Percentiles rank a stretch among this genome's conserved stretches.
Conservation (phyloP, 2,888 invertebrate genomes). For the Ptilodon capucinus region DNA sequence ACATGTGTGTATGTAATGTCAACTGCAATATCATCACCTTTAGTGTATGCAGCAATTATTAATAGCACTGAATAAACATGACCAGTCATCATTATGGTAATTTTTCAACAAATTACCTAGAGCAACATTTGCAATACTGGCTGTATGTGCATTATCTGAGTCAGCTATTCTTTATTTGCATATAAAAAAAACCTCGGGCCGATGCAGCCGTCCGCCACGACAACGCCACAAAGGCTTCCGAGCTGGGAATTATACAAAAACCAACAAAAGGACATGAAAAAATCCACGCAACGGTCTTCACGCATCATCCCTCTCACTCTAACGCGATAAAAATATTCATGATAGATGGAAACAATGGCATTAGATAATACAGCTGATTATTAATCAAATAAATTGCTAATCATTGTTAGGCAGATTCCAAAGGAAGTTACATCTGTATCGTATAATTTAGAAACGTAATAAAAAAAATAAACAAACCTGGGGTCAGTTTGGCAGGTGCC, state of each 20-base stretch:
- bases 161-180: background rate
- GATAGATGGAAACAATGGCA: conserved; percentile 69
- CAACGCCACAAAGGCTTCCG: conserved; percentile 20
- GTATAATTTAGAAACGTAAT: conserved; percentile 1
- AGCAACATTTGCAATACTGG: background rate
- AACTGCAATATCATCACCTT: background rate
- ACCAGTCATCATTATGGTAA: conserved; percentile 22
- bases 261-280: conserved; percentile 61
- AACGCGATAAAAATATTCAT: conserved; percentile 73
- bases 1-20: too few relatives aligned
- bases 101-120: conserved; percentile 6
- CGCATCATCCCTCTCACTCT: conserved; percentile 67
- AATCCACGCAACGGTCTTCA: conserved; percentile 67
- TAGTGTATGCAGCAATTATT: background rate
- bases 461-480: conserved; percentile 89
- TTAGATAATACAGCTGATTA: conserved; percentile 65
- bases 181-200: conserved; percentile 9
- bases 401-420: background rate
- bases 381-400: conserved; percentile 15
- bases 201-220: conserved; percentile 12
- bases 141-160: background rate
- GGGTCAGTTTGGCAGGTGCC: conserved; percentile 89
- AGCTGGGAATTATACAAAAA: conserved; percentile 34
- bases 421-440: conserved; percentile 1
- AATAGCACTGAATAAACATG: conserved; percentile 21